These are phyloP conservation scores for Mobula birostris DNA, from an alignment of 2,113 vertebrate genomes.

Conservation along the genomic window DNA sequence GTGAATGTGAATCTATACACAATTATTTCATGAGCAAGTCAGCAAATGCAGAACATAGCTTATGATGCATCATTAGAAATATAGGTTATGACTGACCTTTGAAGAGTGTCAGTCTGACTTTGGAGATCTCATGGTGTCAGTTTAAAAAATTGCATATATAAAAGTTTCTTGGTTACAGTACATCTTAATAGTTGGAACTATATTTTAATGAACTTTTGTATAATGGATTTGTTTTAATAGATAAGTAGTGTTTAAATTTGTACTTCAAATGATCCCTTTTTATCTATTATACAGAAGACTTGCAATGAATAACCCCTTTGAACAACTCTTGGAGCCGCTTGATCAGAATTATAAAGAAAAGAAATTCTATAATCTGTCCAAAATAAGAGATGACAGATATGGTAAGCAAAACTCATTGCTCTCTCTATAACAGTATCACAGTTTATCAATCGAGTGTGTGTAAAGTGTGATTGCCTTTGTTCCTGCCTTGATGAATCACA, in stretches of 20 bases:
- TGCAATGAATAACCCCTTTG: constrained; percentile 75
- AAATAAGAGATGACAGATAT: constrained; percentile 77
- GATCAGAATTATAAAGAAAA: constrained; percentile 64
- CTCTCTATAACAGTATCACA: too few relatives aligned
- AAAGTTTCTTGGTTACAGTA: background rate
- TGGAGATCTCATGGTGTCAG: background rate
- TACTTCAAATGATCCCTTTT: constrained; percentile 7
- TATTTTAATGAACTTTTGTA: background rate
- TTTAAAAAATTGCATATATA: background rate
- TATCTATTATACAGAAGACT: constrained; percentile 22
- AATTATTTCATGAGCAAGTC: background rate
- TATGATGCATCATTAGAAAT: background rate
- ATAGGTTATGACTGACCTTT: background rate
- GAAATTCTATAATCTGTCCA: constrained; percentile 81
- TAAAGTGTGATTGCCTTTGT: background rate
- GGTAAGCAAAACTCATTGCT: constrained; percentile 52
- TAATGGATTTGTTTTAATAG: background rate
- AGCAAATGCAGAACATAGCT: background rate
- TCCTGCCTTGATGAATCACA: background rate
- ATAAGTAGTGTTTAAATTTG: background rate
- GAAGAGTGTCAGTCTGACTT: background rate
- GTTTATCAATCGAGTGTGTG: background rate
- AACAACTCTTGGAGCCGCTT: constrained; percentile 65
- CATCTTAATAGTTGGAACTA: background rate
- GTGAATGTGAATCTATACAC: background rate